Base-by-base conservation (phyloP, 1,140 invertebrate genomes). In the Musca vetustissima region DNA sequence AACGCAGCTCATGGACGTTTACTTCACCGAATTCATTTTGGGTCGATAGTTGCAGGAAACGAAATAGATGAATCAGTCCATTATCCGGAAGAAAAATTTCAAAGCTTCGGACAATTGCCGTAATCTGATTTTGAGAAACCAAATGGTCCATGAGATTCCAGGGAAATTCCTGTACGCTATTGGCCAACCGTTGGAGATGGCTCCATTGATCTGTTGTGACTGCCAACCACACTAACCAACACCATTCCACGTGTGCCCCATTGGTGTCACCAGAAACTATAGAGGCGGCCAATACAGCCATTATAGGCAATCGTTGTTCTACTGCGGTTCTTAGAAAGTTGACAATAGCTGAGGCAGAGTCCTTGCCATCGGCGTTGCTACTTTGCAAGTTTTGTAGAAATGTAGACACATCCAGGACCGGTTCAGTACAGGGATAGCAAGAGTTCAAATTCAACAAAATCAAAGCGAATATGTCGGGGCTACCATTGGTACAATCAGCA, bases 161-260 rank as follows among this genome's bases (percentile, higher is more conserved):
- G 2, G 77, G 70, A 13, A 74, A 67, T 32, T 73, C 71, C 2
- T 76, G 69, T 6, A 55, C 65, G 21, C 22, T 61, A 22, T 66
- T 19, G 8, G 57, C 36, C 13, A 72, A 69, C 49, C 65, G 68
- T 0, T 73, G 43, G 8, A 77, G 28, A 21, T 83, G 74, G 13
- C 74, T 67, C 73, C 83, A 76, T 64, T 85, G 76, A 2, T 84
- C 83, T 24, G 82, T 83, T 22, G 76, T 71, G 15, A 80, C 75
- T 1, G 73, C 67, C 28, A 89, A 76, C 87, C 87, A 89, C 3
- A 86, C 86, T 14, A 87, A 82, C 83, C 87, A 88, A 75, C 85
- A 87, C 59, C 80, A 82, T 17, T 77, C 73, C 0, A 72, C 49
- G 68, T 76, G 78, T 0, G 48, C 49, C 3, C 1, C 6, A 6